These are phyloP conservation scores for Watsonalla binaria DNA, from an alignment of 2,888 invertebrate species.

Conservation along the genomic window DNA sequence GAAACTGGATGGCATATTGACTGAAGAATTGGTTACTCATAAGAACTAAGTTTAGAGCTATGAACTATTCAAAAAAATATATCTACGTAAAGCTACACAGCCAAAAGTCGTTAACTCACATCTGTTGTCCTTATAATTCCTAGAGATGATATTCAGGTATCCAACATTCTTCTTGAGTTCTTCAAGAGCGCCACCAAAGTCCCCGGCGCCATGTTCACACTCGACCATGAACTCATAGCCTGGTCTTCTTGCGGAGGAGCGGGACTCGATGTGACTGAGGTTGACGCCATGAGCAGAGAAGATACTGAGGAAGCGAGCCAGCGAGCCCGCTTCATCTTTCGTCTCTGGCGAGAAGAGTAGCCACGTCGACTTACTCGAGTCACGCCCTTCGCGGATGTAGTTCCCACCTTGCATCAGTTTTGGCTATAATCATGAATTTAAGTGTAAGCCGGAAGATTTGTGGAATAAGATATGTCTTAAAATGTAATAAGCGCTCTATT, in stretches of 20 bases:
- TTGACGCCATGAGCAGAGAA: slow-evolving; percentile 92
- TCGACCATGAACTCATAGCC: slow-evolving; percentile 97
- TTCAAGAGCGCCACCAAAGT: slow-evolving; percentile 86
- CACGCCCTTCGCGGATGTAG: slow-evolving; percentile 89
- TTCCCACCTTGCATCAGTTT: slow-evolving; percentile 89
- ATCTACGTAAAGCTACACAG: neutral
- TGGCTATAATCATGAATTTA: slow-evolving; percentile 75
- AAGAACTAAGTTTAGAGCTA: no score
- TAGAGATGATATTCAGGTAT: slow-evolving; percentile 92
- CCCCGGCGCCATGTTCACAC: slow-evolving; percentile 87
- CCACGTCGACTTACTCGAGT: slow-evolving; percentile 87
- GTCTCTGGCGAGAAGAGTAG: slow-evolving; percentile 92
- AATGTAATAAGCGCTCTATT: no score
- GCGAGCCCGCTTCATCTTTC: slow-evolving; percentile 88
- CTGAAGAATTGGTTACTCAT: no score
- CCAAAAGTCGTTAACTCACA: slow-evolving; percentile 57
- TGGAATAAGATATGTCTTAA: neutral
- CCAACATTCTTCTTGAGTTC: slow-evolving; percentile 84
- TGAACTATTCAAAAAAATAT: neutral
- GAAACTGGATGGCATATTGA: no score
- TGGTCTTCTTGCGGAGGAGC: slow-evolving; percentile 87
- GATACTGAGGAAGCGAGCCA: slow-evolving; percentile 92
- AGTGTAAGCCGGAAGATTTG: neutral
- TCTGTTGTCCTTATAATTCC: slow-evolving; percentile 90
- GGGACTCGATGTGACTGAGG: slow-evolving; percentile 94